Evolutionary conservation across 2,113 vertebrate species (phyloP).

Genomic region (Hyperopisus bebe): DNA sequence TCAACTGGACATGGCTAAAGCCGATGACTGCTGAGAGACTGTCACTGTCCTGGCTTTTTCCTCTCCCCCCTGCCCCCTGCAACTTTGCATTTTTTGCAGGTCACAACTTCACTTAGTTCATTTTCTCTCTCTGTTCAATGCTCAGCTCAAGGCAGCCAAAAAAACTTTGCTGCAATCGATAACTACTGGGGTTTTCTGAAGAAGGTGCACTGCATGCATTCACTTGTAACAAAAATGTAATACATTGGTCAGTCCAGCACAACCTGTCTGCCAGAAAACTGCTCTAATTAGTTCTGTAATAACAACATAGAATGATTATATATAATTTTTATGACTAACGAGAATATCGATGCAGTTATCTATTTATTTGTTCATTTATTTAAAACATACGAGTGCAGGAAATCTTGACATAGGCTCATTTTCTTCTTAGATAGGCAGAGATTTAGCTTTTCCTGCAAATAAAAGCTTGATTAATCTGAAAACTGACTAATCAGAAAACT

Average conservation of each 20-base stretch:
- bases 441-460: slow-evolving; percentile 26
- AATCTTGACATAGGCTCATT: neutral
- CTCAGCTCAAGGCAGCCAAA: neutral
- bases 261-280: neutral
- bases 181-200: neutral
- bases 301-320: neutral
- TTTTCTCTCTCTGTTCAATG: neutral
- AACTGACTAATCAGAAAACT: slow-evolving; percentile 26
- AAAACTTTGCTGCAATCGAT: neutral
- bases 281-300: neutral
- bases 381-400: neutral
- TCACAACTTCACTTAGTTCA: neutral
- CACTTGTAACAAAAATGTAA: neutral
- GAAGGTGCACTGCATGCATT: neutral
- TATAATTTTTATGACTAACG: neutral
- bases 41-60: neutral
- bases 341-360: neutral
- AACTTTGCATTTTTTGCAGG: neutral
- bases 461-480: slow-evolving; percentile 31
- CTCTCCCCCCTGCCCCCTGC: neutral
- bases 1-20: neutral
- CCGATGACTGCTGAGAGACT: neutral
- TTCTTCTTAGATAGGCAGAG: neutral
- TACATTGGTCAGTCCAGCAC: neutral
- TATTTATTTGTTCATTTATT: neutral